phyloP scores from a whole-genome alignment of 2,888 invertebrate species.

The Drosophila anomelani region DNA sequence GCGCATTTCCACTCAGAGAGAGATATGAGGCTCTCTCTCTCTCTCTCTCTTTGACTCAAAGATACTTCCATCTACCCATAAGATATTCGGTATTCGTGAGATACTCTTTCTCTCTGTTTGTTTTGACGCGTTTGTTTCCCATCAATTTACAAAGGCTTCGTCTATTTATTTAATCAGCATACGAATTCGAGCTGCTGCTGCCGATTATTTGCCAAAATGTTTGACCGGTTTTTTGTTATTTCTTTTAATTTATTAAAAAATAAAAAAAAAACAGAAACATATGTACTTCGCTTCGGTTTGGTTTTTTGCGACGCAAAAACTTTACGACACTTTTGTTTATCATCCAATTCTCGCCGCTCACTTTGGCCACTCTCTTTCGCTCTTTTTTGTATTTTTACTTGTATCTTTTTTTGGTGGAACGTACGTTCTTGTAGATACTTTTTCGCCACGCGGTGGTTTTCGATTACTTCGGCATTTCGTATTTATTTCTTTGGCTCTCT shows the following conservation, averaged over 20 bases:
- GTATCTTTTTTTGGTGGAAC: conserved; percentile 19
- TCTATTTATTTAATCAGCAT: conserved; percentile 33
- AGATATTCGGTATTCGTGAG: conserved; percentile 37
- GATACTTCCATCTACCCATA: conserved; percentile 10
- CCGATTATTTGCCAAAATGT: conserved; percentile 43
- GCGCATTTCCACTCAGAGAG: conserved; percentile 16
- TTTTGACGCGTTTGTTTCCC: conserved; percentile 65
- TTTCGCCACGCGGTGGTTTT: conserved; percentile 55
- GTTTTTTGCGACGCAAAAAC: conserved; percentile 75
- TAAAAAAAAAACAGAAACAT: conserved; percentile 11
- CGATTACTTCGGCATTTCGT: conserved; percentile 34
- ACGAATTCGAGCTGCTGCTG: conserved; percentile 11
- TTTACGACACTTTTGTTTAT: conserved; percentile 70
- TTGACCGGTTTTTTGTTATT: conserved; percentile 23
- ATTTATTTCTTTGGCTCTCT: conserved; percentile 14
- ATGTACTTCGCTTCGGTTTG: conserved; percentile 9
- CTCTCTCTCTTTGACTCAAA: conserved; percentile 12
- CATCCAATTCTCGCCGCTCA: conserved; percentile 14
- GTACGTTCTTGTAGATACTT: conserved; percentile 73
- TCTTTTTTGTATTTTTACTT: conserved; percentile 14
- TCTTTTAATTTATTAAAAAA: neutral
- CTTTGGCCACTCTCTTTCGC: conserved; percentile 9
- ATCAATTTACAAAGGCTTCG: conserved; percentile 59
- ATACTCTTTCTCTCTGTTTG: conserved; percentile 72
- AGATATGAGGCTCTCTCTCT: neutral